Base-by-base conservation (phyloP, 2,113 vertebrate genomes). In the Melanocharis versteri region DNA sequence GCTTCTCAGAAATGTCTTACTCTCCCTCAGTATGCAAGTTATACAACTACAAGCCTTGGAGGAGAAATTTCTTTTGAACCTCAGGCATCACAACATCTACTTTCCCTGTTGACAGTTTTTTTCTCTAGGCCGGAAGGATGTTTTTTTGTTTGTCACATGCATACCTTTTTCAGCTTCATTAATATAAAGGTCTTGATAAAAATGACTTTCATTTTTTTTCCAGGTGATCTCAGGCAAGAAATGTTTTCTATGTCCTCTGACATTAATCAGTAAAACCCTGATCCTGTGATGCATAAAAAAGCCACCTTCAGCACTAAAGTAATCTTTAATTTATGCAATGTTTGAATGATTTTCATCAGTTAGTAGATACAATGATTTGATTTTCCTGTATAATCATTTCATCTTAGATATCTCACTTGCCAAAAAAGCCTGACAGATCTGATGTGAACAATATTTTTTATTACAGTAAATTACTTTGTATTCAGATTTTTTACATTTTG, bases 261-360 rank as follows among this genome's bases (percentile, higher is more conserved):
- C 37, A 79, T 94, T 95, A 95, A 69, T 90, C 77, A 94, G 87
- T 71, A 89, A 93, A 94, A 48, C 31, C 18, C 26, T 37, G 15
- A 82, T 95, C 48, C 42, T 90, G 20, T 72, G 82, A 69, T 83
- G 62, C 85, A 77, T 94, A 10, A 83, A 87, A 92, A 50, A 57
- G 4, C n/a, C 3, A 7, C 51, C n/a, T 94, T 96, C 66, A 85
- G 61, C 42, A 69, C 39, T 86, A 28, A 94, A 94, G 31, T 84
- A 69, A 24, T 94, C 66, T 94, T 90, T 96, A 92, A 88, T 95
- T 92, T 97, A 96, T 94, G 83, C 90, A 94, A 26, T 81, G 56
- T 93, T 83, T 96, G 56, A 86, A 71, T 90, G 54, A 80, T 90
- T 94, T 93, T 95, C 44, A 88, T 96, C 71, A 81, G 84, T 86